Percentiles rank a stretch among this genome's conserved stretches.
Conservation (phyloP, 2,888 invertebrate species). For the Dasypolia templi region DNA sequence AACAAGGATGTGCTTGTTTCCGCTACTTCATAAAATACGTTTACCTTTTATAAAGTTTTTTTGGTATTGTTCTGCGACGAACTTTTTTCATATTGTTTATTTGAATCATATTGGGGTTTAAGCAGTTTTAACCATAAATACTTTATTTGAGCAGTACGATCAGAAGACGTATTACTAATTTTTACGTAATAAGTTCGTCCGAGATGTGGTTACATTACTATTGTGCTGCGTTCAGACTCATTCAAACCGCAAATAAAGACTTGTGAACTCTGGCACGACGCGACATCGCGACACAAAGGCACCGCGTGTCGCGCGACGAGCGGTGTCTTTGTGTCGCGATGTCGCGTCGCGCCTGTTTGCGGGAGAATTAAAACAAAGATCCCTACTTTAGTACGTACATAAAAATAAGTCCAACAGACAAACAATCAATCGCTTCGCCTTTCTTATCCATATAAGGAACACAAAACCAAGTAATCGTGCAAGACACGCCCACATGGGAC, state of each 20-base stretch:
- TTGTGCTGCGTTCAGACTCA: background rate
- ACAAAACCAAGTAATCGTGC: constrained; percentile 27
- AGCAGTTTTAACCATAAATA: background rate
- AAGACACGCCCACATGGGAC: constrained; percentile 31
- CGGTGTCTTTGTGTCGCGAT: too few species aligned
- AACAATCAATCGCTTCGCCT: constrained; percentile 13
- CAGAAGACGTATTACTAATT: background rate
- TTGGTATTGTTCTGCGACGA: background rate
- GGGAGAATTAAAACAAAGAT: constrained; percentile 13
- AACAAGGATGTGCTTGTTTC: constrained; percentile 34
- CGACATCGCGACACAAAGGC: too few species aligned
- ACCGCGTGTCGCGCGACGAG: too few species aligned
- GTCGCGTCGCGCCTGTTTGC: too few species aligned
- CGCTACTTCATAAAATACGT: constrained; percentile 27
- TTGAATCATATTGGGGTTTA: background rate
- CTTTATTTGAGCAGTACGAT: background rate
- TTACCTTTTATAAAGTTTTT: background rate
- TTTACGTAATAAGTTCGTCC: background rate
- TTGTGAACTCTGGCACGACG: too few species aligned
- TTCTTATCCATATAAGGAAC: constrained; percentile 14
- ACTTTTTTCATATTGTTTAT: background rate
- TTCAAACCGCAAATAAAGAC: background rate
- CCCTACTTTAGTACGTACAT: background rate
- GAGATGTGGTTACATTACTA: background rate
- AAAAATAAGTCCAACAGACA: constrained; percentile 3